Evolutionary conservation across 2,888 invertebrate species (phyloP).

Genomic region (Chouioia cunea): DNA sequence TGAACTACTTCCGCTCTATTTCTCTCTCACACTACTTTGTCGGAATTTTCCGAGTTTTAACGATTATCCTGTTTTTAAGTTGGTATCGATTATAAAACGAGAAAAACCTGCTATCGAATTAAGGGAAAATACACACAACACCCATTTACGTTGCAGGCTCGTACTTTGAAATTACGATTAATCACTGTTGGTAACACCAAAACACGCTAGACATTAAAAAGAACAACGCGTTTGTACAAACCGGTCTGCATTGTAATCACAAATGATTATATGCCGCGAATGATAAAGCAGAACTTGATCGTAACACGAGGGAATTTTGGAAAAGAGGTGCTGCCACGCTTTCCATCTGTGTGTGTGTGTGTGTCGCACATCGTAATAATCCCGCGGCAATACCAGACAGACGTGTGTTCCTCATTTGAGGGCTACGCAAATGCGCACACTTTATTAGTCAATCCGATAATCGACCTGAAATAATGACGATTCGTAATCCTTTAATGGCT

Average conservation of each 20-base stretch:
- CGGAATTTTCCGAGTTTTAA: slow-evolving; percentile 11
- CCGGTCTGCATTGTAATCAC: slow-evolving; percentile 15
- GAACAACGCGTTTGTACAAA: background rate
- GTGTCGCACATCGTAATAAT: slow-evolving; percentile 1
- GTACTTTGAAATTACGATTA: slow-evolving; percentile 27
- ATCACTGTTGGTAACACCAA: slow-evolving; percentile 11
- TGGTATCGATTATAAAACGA: too few relatives aligned
- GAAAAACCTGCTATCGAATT: too few relatives aligned
- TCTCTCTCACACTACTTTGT: background rate
- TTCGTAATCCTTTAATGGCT: slow-evolving; percentile 44
- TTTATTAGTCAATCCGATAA: slow-evolving; percentile 46
- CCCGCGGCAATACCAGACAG: background rate
- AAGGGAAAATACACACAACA: too few relatives aligned
- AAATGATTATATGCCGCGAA: slow-evolving; percentile 26
- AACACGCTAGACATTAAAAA: background rate
- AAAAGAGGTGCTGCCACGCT: slow-evolving; percentile 11
- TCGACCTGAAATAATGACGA: slow-evolving; percentile 45
- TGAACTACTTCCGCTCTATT: slow-evolving; percentile 18
- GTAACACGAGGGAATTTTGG: slow-evolving; percentile 27
- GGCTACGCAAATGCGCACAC: slow-evolving; percentile 8
- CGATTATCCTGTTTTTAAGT: background rate
- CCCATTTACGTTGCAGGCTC: too few relatives aligned
- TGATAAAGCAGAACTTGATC: slow-evolving; percentile 39
- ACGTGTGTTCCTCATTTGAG: slow-evolving; percentile 13
- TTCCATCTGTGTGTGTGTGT: too few relatives aligned